A percentile compares a stretch with the other conserved stretches of the same genome.
These are phyloP conservation scores for Proterorhinus semilunaris DNA, from an alignment of 2,113 vertebrate genomes.

Conservation along the genomic window DNA sequence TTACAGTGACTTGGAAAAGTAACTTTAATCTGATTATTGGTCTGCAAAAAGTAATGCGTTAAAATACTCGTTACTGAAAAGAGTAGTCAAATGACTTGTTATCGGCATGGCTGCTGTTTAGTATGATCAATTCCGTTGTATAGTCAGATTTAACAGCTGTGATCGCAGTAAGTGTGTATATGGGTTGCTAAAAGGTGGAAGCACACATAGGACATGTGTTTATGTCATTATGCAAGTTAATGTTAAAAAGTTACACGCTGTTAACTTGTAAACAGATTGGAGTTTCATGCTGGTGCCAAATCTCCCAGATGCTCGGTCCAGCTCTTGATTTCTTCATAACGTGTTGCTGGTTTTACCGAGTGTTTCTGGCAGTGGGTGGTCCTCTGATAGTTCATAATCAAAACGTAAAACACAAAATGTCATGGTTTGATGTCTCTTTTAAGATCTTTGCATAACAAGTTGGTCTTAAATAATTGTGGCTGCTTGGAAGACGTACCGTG, in stretches of 20 bases:
- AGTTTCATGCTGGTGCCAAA: constrained; percentile 32
- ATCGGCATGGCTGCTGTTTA: no score
- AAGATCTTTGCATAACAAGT: background rate
- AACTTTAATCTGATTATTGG: no score
- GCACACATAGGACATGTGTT: no score
- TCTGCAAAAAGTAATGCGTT: no score
- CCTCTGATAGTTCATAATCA: constrained; percentile 44
- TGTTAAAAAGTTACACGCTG: background rate
- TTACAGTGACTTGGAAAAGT: no score
- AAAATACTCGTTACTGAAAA: no score
- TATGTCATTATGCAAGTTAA: background rate
- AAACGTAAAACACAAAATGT: constrained; percentile 13
- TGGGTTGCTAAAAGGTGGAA: background rate
- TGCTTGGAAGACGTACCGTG: constrained; percentile 31
- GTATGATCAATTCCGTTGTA: no score
- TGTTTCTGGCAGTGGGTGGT: constrained; percentile 47
- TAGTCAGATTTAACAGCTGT: no score
- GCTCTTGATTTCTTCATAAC: constrained; percentile 37
- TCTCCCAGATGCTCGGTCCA: constrained; percentile 58
- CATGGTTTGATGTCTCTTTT: constrained; percentile 23
- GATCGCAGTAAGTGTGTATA: background rate
- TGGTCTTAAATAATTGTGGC: constrained; percentile 37
- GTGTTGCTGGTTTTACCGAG: constrained; percentile 55
- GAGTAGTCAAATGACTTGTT: no score
- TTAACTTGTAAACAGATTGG: constrained; percentile 25